phyloP scores from a whole-genome alignment of 2,797 vertebrate genomes.

The Spondyliosoma cantharus region DNA sequence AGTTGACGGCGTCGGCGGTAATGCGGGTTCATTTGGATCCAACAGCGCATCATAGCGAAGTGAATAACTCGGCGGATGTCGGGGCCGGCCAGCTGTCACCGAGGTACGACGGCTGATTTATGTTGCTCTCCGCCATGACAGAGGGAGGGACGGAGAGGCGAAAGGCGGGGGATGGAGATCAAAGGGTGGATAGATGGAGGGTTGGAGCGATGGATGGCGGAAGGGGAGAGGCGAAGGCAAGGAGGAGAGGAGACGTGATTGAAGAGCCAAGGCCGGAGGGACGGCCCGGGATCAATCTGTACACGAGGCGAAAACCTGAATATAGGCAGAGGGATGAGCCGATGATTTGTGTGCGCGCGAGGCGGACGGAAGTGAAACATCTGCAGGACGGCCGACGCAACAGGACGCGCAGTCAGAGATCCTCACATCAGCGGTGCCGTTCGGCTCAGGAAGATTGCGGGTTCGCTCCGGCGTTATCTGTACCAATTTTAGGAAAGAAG shows the following conservation, averaged over 20 bases:
- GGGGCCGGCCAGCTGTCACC: conserved; percentile 46
- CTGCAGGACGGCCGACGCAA: neutral
- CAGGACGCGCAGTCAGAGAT: neutral
- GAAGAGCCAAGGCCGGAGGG: conserved; percentile 65
- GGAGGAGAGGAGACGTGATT: conserved; percentile 55
- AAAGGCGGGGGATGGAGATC: conserved; percentile 36
- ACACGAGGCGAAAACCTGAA: conserved; percentile 42
- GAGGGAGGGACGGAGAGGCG: conserved; percentile 18
- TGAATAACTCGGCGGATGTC: conserved; percentile 66
- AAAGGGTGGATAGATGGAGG: conserved; percentile 40
- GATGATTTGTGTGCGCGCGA: conserved; percentile 53
- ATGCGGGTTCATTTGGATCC: conserved; percentile 30
- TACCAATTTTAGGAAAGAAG: conserved; percentile 25
- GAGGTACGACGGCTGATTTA: conserved; percentile 62
- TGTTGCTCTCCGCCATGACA: conserved; percentile 44
- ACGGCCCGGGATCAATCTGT: conserved; percentile 57
- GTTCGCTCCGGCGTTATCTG: conserved; percentile 21
- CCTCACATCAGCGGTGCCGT: conserved; percentile 29
- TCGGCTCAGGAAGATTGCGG: neutral
- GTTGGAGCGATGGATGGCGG: conserved; percentile 40
- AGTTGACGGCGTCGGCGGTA: conserved; percentile 28
- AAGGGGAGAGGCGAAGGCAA: conserved; percentile 40
- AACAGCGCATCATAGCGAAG: conserved; percentile 48
- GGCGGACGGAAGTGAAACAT: conserved; percentile 13
- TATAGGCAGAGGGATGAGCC: conserved; percentile 28